These are phyloP conservation scores for Rhynchopsitta pachyrhyncha DNA, from an alignment of 2,113 vertebrate genomes.

Conservation along the genomic window DNA sequence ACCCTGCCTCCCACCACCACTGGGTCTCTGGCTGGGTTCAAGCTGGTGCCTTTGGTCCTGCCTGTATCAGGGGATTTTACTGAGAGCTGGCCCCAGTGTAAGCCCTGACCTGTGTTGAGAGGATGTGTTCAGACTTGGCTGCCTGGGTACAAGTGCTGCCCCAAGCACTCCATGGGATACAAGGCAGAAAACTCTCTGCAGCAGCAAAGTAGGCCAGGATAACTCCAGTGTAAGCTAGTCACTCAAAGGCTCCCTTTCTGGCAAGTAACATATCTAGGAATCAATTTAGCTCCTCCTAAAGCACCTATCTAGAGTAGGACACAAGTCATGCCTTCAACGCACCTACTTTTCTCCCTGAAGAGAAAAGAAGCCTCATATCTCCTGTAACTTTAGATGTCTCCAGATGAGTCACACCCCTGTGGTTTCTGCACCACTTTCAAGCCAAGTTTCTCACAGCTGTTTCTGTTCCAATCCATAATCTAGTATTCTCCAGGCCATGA, in stretches of 20 bases:
- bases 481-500: background rate
- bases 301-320: background rate
- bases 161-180: background rate
- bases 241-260: background rate
- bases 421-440: conserved; percentile 21
- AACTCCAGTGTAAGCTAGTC: background rate
- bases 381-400: background rate
- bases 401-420: conserved; percentile 19
- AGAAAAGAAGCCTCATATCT: background rate
- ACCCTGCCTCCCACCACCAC: background rate
- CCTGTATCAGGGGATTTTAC: background rate
- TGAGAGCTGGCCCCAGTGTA: background rate
- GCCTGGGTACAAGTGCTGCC: background rate
- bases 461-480: background rate
- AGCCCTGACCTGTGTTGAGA: background rate
- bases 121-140: background rate
- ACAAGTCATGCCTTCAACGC: background rate
- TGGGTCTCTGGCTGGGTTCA: background rate
- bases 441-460: conserved; percentile 27
- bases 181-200: background rate
- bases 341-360: background rate
- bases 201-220: background rate
- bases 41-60: background rate
- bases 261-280: background rate
- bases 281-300: background rate